These are phyloP conservation scores for Tor tambroides DNA, from an alignment of 2,113 vertebrate species.

Conservation along the genomic window DNA sequence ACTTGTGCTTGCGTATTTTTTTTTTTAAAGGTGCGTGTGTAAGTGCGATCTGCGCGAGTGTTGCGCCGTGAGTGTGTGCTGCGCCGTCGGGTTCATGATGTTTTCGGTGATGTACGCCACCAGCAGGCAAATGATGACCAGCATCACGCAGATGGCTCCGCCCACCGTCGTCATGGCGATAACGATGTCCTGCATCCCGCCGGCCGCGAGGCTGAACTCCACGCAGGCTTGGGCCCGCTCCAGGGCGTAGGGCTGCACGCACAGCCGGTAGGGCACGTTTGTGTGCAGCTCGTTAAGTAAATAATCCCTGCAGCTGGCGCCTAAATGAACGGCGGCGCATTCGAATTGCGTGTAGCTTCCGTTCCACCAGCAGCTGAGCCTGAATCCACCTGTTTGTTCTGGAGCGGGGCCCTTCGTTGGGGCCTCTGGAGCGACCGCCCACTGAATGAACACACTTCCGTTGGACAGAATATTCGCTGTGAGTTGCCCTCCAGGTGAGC, in stretches of 20 bases:
- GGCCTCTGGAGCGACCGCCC: conserved; percentile 63
- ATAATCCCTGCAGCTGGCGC: conserved; percentile 87
- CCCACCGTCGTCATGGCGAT: conserved; percentile 98
- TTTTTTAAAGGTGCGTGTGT: conserved; percentile 50
- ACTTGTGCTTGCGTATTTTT: neutral
- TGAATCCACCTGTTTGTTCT: conserved; percentile 76
- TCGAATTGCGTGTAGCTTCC: conserved; percentile 93
- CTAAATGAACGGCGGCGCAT: conserved; percentile 87
- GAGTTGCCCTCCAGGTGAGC: conserved; percentile 75
- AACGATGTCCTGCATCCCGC: conserved; percentile 94
- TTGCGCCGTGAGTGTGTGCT: conserved; percentile 69
- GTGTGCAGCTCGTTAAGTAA: conserved; percentile 88
- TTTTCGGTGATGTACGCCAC: conserved; percentile 98
- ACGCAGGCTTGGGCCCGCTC: conserved; percentile 77
- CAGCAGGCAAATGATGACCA: conserved; percentile 95
- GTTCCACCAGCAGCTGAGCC: conserved; percentile 93
- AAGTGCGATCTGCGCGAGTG: conserved; percentile 68
- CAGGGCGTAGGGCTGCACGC: conserved; percentile 75
- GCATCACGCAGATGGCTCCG: conserved; percentile 97
- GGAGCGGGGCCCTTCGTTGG: conserved; percentile 34
- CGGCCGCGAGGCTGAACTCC: conserved; percentile 86
- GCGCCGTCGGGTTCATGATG: conserved; percentile 81
- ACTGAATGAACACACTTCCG: conserved; percentile 91
- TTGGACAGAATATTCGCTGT: conserved; percentile 88
- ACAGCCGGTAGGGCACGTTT: conserved; percentile 90